Conservation (phyloP, 2,888 invertebrate genomes). For the Tolmerus cingulatus region DNA sequence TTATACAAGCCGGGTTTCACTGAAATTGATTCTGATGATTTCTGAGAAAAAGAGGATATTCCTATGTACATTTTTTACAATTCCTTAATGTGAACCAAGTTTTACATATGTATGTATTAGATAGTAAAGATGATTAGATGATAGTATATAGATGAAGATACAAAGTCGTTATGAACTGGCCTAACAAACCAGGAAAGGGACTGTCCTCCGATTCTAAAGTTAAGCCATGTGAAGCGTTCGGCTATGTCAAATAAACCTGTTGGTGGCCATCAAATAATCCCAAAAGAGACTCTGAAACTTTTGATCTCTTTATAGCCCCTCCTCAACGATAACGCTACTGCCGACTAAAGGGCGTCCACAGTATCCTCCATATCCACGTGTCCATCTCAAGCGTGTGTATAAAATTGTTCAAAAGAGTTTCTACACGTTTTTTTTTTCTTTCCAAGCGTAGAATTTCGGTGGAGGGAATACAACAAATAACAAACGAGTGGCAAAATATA, state of each 20-base stretch:
- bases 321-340: background rate
- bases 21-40: too few species aligned
- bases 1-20: too few species aligned
- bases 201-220: background rate
- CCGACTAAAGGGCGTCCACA: background rate
- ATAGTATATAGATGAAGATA: too few species aligned
- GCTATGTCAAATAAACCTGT: background rate
- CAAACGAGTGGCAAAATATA: slow-evolving; percentile 21
- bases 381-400: background rate
- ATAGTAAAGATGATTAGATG: too few species aligned
- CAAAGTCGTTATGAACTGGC: background rate
- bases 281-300: background rate
- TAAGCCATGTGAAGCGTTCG: background rate
- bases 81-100: too few species aligned
- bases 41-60: too few species aligned
- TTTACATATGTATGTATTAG: too few species aligned
- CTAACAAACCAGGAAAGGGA: background rate
- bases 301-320: background rate
- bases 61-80: too few species aligned
- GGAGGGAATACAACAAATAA: background rate
- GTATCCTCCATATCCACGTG: background rate
- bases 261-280: background rate
- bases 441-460: background rate
- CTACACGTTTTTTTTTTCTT: background rate
- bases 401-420: background rate